A percentile compares a stretch with the other conserved stretches of the same genome.
These are phyloP conservation scores for Engystomops pustulosus DNA, from an alignment of 2,113 vertebrate genomes.

Conservation along the genomic window DNA sequence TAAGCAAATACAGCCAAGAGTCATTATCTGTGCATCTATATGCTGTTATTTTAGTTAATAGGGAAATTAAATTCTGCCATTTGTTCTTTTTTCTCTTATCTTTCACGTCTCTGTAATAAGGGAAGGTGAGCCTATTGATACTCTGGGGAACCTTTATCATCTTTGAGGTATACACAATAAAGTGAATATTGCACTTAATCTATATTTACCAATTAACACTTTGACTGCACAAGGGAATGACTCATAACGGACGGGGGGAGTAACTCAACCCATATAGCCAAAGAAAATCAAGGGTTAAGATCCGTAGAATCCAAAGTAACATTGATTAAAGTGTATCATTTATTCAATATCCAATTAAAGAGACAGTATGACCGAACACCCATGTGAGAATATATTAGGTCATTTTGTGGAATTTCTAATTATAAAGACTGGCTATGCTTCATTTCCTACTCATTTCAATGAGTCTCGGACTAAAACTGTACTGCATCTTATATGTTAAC, in stretches of 20 bases:
- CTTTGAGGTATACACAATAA: neutral
- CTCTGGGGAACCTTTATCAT: constrained; percentile 48
- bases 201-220: constrained; percentile 25
- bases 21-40: constrained; percentile 52
- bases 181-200: constrained; percentile 37
- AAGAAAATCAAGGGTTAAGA: neutral
- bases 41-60: constrained; percentile 49
- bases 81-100: constrained; percentile 52
- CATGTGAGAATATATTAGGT: constrained; percentile 29
- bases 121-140: constrained; percentile 36
- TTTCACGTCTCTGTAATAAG: constrained; percentile 42
- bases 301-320: neutral
- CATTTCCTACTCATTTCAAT: constrained; percentile 47
- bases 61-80: constrained; percentile 55
- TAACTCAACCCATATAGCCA: neutral
- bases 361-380: constrained; percentile 13
- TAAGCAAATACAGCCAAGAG: constrained; percentile 48
- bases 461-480: neutral
- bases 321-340: constrained; percentile 43
- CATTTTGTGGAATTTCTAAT: constrained; percentile 27
- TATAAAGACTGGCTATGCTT: constrained; percentile 30
- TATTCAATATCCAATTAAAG: constrained; percentile 47
- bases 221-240: neutral
- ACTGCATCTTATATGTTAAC: constrained; percentile 70
- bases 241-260: no score